Evolutionary conservation across 2,888 invertebrate genomes (phyloP).

Genomic region (Epinotia nisella): DNA sequence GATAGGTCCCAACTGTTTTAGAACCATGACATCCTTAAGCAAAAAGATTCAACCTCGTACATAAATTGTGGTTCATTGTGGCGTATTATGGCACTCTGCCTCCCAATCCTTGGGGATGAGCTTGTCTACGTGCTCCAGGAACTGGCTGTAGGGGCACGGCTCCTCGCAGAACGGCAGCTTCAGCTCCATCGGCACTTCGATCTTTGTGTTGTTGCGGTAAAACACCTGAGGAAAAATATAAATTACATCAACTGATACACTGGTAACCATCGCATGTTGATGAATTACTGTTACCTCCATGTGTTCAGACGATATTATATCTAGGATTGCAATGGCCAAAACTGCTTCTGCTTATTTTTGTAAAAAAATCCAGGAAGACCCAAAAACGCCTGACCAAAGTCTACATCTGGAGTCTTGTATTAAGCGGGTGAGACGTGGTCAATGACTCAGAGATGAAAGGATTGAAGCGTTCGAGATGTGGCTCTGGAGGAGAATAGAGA

Average conservation of each 20-base stretch:
- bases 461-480: no score
- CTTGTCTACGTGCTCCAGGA: constrained; percentile 80
- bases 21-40: neutral
- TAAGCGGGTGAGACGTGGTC: no score
- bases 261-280: no score
- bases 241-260: neutral
- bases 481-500: no score
- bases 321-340: no score
- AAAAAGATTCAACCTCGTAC: neutral
- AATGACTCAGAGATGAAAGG: no score
- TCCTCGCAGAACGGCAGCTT: constrained; percentile 86
- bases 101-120: constrained; percentile 88
- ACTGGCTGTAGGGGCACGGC: constrained; percentile 86
- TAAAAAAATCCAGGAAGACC: no score
- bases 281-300: no score
- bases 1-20: neutral
- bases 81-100: constrained; percentile 84
- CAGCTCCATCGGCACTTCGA: constrained; percentile 84
- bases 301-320: no score
- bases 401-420: no score
- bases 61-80: constrained; percentile 37
- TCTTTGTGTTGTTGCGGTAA: constrained; percentile 86
- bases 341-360: no score
- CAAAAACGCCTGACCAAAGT: no score
- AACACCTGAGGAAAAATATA: constrained; percentile 80